Base-by-base conservation (phyloP, 2,797 vertebrate species). In the Acropternis orthonyx region DNA sequence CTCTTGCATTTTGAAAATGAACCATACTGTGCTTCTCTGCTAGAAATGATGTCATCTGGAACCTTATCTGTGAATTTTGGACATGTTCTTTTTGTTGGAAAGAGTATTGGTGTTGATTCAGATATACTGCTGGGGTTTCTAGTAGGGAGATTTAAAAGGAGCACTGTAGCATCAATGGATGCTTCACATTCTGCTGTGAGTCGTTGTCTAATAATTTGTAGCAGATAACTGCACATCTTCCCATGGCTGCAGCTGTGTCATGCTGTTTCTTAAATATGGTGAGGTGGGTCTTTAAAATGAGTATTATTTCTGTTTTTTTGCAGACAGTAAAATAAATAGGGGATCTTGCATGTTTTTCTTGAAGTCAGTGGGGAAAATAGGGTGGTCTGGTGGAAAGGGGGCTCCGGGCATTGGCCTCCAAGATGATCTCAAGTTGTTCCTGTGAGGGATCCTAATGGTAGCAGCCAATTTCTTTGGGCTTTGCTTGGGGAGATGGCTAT, bases 81-180 rank as follows among this genome's bases (percentile, higher is more conserved):
- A 43, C 4, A 2, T 37, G 48, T 18, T 43, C 39, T 56, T 66
- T 12, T 12, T 78, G 51, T 13, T 68, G 46, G 82, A 67, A 72
- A 36, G 63, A 39, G 14, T 7, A 1, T 11, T 55, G 37, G 21
- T 76, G 43, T 94, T 74, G 58, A 54, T 37, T 49, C 37, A 30
- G 51, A 18, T 77, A 8, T 1, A 4, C 58, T 1, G 1, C 52
- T 56, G 75, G 6, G 21, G 30, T 90, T 92, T 88, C 55, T 23
- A 11, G 21, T 6, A 19, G 62, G 30, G 41, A 28, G 34, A 23
- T 76, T n/a, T 54, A 16, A 46, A 44, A 74, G 41, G 13, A 48
- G 36, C 14, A 2, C 22, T 52, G 15, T 24, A 41, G 32, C 1
- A 0, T 37, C 55, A 34, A 1, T 0, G 2, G 52, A 26, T 81